Base-by-base conservation (phyloP, 1,140 invertebrate species). In the Drosophila pseudoananassae region DNA sequence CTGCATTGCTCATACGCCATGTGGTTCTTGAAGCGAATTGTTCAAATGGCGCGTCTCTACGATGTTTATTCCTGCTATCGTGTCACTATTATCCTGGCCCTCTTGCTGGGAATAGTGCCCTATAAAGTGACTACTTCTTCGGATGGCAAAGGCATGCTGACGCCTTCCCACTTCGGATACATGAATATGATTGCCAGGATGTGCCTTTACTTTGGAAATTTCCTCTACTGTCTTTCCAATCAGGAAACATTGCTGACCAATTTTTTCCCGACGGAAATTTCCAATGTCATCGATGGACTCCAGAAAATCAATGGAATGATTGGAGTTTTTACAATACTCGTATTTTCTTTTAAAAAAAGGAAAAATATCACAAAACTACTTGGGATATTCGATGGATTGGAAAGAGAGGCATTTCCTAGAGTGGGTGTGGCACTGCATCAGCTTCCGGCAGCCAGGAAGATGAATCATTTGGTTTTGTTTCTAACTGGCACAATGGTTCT, bases 11-110 rank as follows among this genome's bases (percentile, higher is more conserved):
- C 77, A 85, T 78, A 88, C 78, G 85, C 75, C 73, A 77, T 88
- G 83, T 51, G 78, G 66, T 63, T 82, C 17, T 52, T 75, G 45
- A 29, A 23, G 38, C 68, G 61, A 49, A 51, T 85, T 45, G 68
- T 61, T 40, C 27, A 20, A 3, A 49, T 60, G 2, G 17, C 15
- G 47, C 68, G 33, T 23, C 66, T 66, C 0, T 50, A 46, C 31
- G 68, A 83, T 45, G 70, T 87, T 8, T 88, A 79, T 57, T 68
- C 43, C 27, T 83, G 78, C 33, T 87, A 60, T 12, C 78, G 88
- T 0, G 1, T 74, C 0, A 59, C 77, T 2, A 59, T 87, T 7
- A 25, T 43, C 0, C 2, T 90, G 14, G 53, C 70, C 1, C 38
- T 80, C 1, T 46, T 69, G 3, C 70, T 71, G 6, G 88, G 88